Evolutionary conservation across 2,888 invertebrate species (phyloP), one percentile per base, ranked within the genome.

Genomic region (Lasius platythorax): DNA sequence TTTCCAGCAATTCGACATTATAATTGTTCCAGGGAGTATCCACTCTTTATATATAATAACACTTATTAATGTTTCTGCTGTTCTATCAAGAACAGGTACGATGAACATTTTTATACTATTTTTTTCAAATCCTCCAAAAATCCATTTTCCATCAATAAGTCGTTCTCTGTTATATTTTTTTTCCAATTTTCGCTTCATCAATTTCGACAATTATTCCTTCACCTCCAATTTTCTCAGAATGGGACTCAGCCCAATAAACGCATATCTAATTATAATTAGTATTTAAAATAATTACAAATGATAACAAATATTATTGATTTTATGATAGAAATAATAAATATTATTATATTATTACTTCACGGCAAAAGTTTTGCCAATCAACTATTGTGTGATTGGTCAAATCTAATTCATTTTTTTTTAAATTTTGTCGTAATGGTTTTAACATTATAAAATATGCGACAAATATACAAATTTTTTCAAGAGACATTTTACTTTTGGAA

Each of bases 111-210:
- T 9, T 53, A 1, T 15, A 18, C 18, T 53, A 64, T 64, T 64
- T 28, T n/a, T 64, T 64, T 64, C 64, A 6, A 15, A 64, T 64
- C 30, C 64, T 18, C 64, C 64, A 64, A 64, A 64, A 33, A 64
- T 40, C 64, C 30, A 64, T 28, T 64, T 64, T 33, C 64, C 64
- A 6, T 33, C 64, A 11, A 64, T 64, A 6, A 64, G 18, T 40
- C 64, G 64, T 37, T 11, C 64, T 15, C 5, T 33, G n/a, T 64
- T 28, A 28, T 64, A 64, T 64, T 64, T 28, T 5, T 64, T 28
- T 64, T 28, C 64, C 64, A 40, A 64, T 53, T 53, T 53, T 53
- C 2, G 53, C 53, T 53, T 53, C 53, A 15, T 53, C 53, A 53
- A 53, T 53, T 53, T 53, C n/a, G 15, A 53, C 15, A n/a, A 53